Percentiles rank a stretch among this genome's conserved stretches.
phyloP scores from a whole-genome alignment of 2,888 invertebrate genomes.

The Dichetophora obliterata region DNA sequence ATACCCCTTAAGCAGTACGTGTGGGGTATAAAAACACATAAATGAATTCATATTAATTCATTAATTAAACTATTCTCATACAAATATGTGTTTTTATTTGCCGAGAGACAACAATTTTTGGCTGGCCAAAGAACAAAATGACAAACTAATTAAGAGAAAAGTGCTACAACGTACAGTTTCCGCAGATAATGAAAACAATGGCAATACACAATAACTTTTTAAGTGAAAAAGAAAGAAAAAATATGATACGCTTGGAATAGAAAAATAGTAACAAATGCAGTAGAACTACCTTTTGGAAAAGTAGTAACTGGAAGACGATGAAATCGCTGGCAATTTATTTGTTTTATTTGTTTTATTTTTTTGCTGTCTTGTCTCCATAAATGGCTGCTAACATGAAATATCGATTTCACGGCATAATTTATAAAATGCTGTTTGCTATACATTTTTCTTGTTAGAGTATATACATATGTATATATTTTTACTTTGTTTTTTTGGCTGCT shows the following conservation, averaged over 20 bases:
- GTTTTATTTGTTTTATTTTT: too few relatives aligned
- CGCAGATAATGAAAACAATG: background rate
- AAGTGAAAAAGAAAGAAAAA: background rate
- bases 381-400: conserved; percentile 10
- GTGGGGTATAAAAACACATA: background rate
- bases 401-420: conserved; percentile 28
- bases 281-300: too few relatives aligned
- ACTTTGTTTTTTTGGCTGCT: background rate
- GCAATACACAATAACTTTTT: background rate
- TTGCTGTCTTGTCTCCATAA: background rate
- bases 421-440: background rate
- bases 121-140: too few relatives aligned
- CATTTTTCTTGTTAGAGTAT: background rate
- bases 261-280: too few relatives aligned
- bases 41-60: background rate
- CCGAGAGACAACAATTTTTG: too few relatives aligned
- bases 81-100: too few relatives aligned
- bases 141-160: too few relatives aligned
- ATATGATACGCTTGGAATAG: background rate
- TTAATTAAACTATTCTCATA: background rate
- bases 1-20: too few relatives aligned
- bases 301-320: too few relatives aligned
- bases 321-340: too few relatives aligned
- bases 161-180: too few relatives aligned
- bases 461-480: too few relatives aligned